Evolutionary conservation across 2,797 vertebrate species (phyloP).

Genomic region (Mus caroli): DNA sequence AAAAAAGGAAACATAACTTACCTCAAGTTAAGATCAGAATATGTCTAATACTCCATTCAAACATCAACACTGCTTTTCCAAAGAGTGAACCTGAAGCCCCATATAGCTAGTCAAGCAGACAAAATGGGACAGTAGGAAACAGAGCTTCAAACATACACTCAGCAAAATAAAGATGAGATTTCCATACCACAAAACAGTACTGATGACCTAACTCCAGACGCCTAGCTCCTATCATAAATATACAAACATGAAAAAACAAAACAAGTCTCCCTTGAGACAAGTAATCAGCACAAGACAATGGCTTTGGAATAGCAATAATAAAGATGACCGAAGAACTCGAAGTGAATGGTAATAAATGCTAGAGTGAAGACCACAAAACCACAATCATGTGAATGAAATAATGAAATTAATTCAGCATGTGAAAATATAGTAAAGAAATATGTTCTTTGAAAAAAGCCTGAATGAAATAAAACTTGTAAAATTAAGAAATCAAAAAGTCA

Average conservation of each 20-base stretch:
- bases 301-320: not conserved
- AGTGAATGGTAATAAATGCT: not conserved
- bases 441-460: not conserved
- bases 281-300: not conserved
- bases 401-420: not conserved
- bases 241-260: too few relatives aligned
- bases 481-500: not conserved
- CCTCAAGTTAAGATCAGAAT: not conserved
- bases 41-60: not conserved
- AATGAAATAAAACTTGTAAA: not conserved
- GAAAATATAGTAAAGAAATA: not conserved
- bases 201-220: not conserved
- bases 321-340: not conserved
- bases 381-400: not conserved
- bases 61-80: too few relatives aligned
- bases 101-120: not conserved
- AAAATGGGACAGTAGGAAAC: not conserved
- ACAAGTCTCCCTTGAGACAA: not conserved
- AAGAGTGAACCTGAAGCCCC: not conserved
- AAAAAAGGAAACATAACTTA: too few relatives aligned
- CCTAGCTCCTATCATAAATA: not conserved
- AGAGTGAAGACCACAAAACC: not conserved
- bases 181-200: not conserved
- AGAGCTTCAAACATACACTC: not conserved
- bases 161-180: not conserved